Percentiles rank a stretch among this genome's conserved stretches.
These are phyloP conservation scores for Orthosia cruda DNA, from an alignment of 2,888 invertebrate genomes.

Conservation along the genomic window DNA sequence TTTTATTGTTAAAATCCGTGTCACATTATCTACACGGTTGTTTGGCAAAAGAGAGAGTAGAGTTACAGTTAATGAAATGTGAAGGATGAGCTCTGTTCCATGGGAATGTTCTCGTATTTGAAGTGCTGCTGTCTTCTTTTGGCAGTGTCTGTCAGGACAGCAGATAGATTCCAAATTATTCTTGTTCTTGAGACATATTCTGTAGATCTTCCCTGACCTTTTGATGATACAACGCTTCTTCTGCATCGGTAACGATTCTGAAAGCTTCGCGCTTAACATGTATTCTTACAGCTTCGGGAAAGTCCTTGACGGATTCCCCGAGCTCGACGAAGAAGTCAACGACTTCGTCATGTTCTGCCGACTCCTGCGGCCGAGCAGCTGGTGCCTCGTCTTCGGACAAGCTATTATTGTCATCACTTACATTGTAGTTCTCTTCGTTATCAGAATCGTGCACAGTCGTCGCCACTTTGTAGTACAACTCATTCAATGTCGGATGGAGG, in stretches of 20 bases:
- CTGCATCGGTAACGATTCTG: conserved; percentile 30
- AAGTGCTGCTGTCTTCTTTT: too few relatives aligned
- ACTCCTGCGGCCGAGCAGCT: not conserved
- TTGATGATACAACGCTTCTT: conserved; percentile 24
- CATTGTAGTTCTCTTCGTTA: not conserved
- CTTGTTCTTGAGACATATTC: not conserved
- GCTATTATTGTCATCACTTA: not conserved
- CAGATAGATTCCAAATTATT: not conserved
- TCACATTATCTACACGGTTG: too few relatives aligned
- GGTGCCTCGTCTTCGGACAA: not conserved
- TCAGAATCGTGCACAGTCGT: not conserved
- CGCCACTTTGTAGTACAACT: not conserved
- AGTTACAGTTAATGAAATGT: too few relatives aligned
- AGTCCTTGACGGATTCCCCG: conserved; percentile 24
- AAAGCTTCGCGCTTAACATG: conserved; percentile 35
- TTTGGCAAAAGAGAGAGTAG: too few relatives aligned
- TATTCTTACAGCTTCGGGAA: conserved; percentile 30
- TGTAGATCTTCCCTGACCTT: conserved; percentile 1
- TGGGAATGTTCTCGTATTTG: too few relatives aligned
- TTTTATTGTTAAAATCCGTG: too few relatives aligned
- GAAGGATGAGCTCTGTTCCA: too few relatives aligned
- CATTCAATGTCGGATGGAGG: not conserved
- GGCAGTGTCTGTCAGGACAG: too few relatives aligned
- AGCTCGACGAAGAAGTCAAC: conserved; percentile 30
- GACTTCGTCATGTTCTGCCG: not conserved